Conservation (phyloP, 2,888 invertebrate genomes). For the Apantesis nais region DNA sequence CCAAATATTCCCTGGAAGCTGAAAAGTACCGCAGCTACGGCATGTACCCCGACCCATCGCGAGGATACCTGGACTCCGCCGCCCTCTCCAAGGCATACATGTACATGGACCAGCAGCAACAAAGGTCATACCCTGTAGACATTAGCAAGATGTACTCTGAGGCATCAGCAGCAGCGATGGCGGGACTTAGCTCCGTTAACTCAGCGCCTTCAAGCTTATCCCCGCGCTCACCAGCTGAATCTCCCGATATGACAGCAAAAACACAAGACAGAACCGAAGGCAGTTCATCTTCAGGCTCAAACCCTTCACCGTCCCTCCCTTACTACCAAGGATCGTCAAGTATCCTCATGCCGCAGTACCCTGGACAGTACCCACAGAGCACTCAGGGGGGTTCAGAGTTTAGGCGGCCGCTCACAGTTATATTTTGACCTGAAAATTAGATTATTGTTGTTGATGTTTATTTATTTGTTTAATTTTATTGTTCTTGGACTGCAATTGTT, state of each 20-base stretch:
- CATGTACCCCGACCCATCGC: constrained; percentile 91
- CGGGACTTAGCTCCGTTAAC: constrained; percentile 78
- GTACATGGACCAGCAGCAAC: constrained; percentile 89
- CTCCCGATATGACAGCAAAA: constrained; percentile 83
- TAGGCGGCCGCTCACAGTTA: constrained; percentile 90
- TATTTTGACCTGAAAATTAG: constrained; percentile 91
- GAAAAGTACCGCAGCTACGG: constrained; percentile 92
- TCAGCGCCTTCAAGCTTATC: constrained; percentile 79
- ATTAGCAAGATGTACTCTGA: constrained; percentile 89
- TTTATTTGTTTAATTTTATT: constrained; percentile 51
- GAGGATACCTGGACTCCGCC: constrained; percentile 90
- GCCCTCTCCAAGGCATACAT: constrained; percentile 91
- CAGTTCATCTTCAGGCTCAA: constrained; percentile 87
- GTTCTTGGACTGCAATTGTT: constrained; percentile 44
- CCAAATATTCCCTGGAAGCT: constrained; percentile 90
- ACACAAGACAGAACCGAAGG: constrained; percentile 83
- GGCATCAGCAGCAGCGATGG: constrained; percentile 86
- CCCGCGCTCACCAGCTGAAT: constrained; percentile 81
- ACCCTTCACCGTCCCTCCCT: constrained; percentile 87
- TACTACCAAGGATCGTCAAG: constrained; percentile 86
- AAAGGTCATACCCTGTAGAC: constrained; percentile 86
- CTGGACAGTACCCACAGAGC: constrained; percentile 84
- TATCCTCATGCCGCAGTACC: constrained; percentile 89
- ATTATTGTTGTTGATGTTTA: constrained; percentile 49
- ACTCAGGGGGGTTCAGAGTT: constrained; percentile 88